These are phyloP conservation scores for Pterophyllum scalare DNA, from an alignment of 2,113 vertebrate genomes.

Conservation along the genomic window DNA sequence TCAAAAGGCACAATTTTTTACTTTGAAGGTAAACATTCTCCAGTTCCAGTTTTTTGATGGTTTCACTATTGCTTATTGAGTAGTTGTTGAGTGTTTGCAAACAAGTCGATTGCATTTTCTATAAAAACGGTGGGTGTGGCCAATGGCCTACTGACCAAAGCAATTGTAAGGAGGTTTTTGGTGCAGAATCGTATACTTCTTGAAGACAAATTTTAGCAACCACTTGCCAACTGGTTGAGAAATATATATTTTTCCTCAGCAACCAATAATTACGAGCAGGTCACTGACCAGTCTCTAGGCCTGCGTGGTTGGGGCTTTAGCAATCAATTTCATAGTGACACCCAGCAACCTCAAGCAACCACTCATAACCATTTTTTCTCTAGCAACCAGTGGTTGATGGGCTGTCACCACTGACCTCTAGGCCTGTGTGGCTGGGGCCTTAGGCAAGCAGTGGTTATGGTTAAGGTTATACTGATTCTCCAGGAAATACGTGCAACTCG, in stretches of 20 bases:
- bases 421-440: not conserved
- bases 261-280: not conserved
- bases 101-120: not conserved
- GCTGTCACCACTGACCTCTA: not conserved
- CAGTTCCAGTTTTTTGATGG: not conserved
- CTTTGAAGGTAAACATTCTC: not conserved
- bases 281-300: not conserved
- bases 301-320: not conserved
- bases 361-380: not conserved
- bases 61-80: not conserved
- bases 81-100: not conserved
- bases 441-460: not conserved
- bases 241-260: not conserved
- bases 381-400: not conserved
- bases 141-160: not conserved
- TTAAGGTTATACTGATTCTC: not conserved
- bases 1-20: not conserved
- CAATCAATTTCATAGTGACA: not conserved
- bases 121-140: not conserved
- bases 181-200: not conserved
- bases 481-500: not conserved
- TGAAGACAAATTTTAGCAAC: not conserved
- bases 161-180: not conserved
- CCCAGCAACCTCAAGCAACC: not conserved
- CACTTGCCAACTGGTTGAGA: not conserved